phyloP scores from a whole-genome alignment of 1,140 invertebrate genomes.

The Danaus melanippus region DNA sequence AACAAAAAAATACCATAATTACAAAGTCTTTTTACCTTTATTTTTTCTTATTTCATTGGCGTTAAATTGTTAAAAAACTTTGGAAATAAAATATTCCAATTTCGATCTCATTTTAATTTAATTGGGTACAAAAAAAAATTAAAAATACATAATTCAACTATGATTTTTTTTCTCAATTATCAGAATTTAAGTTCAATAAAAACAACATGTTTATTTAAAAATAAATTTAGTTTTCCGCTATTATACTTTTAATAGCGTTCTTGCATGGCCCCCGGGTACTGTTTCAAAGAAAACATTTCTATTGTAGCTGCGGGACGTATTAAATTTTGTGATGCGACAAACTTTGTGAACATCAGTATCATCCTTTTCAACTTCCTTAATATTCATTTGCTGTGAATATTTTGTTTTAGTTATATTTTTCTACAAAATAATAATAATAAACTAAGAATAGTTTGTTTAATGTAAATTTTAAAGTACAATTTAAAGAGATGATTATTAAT shows the following conservation, averaged over 20 bases:
- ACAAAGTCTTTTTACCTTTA: no score
- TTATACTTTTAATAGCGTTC: slow-evolving; percentile 49
- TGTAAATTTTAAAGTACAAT: slow-evolving; percentile 1
- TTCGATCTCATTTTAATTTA: no score
- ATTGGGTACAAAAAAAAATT: no score
- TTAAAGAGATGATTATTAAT: background rate
- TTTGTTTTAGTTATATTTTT: slow-evolving; percentile 4
- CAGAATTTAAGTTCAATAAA: slow-evolving; percentile 1
- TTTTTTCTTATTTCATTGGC: no score
- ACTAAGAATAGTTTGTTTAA: no score
- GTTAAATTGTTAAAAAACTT: no score
- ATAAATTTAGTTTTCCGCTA: slow-evolving; percentile 45
- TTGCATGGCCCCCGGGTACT: slow-evolving; percentile 42
- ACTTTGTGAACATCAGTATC: slow-evolving; percentile 35
- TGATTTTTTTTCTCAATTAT: background rate
- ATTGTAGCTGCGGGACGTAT: slow-evolving; percentile 57
- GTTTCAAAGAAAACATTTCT: slow-evolving; percentile 49
- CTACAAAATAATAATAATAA: no score
- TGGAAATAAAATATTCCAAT: no score
- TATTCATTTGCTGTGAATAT: slow-evolving; percentile 23
- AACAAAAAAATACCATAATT: no score
- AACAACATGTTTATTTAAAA: slow-evolving; percentile 27
- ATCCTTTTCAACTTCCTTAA: slow-evolving; percentile 27
- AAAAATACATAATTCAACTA: no score
- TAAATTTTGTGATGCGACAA: slow-evolving; percentile 51